Base-by-base conservation (phyloP, 2,113 vertebrate species). In the Pardalotus punctatus region DNA sequence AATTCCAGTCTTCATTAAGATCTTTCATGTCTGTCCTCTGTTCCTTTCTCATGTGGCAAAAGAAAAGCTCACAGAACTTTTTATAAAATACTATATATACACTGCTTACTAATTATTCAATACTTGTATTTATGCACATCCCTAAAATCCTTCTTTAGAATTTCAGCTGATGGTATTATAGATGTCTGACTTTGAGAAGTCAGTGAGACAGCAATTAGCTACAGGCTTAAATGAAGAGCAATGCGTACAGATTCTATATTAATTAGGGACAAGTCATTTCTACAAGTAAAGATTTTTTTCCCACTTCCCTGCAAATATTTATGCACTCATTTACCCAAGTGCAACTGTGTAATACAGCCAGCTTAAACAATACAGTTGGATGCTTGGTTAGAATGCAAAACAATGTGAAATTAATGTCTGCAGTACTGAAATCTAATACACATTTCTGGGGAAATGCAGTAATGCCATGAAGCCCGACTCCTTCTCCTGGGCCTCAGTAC, bases 401-500 rank as follows among this genome's bases (percentile, higher is more conserved):
- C 78, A 81, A 65, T 21, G 43, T 0, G 0, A 84, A 93, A 73
- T 74, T 56, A 86, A 83, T 78, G 93, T 90, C 14, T 93, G 90
- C 88, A 51, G 66, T 13, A 19, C 29, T 85, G 79, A 90, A 93
- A 94, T 57, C 54, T 82, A 91, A 89, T 35, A 56, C 38, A 50
- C 71, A 29, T 70, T 88, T 77, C 51, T 70, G 38, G 76, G 93
- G 65, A 92, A 93, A 76, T 70, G 47, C 88, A 91, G 47, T 18
- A 79, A 80, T 86, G 74, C 67, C 79, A 65, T 2, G 17, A 80
- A 86, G 79, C 93, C 74, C 31, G 0, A 51, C 36, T 94, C 67
- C 43, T 78, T 88, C 88, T 97, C 96, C 96, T 88, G 93, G 90
- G 96, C 60, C 88, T 77, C 88, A 36, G 42, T 40, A 50, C 85